Base-by-base conservation (phyloP, 1,140 invertebrate species). In the Zeugodacus cucurbitae region DNA sequence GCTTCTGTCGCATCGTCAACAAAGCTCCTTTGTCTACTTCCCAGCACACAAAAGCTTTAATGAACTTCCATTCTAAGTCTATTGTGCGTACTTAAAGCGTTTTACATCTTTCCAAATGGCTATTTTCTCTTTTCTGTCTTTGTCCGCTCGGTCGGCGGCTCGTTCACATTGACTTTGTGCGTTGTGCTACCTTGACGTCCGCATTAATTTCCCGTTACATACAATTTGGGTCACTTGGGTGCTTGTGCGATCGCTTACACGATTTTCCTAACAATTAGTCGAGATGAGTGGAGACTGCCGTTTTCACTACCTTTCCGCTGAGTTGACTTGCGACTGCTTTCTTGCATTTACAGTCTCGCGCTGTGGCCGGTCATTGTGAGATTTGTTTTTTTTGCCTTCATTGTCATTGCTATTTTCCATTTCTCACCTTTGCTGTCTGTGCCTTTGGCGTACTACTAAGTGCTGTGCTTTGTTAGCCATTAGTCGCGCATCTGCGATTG, bases 151-250 rank as follows among this genome's bases (percentile, higher is more conserved):
- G 58, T 17, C 8, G 26, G n/a, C 41, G 0, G 41, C 37, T 82
- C 22, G 58, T 62, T 22, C 22, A 62, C 26, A 26, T 62, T 62
- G 58, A 62, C 58, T 62, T 62, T 62, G 58, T 62, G 22, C 58
- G 48, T 54, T n/a, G 58, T 62, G 58, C 58, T 58, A 86, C 57
- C 85, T 86, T 86, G 85, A 59, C 59, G 57, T 29, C 29, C 0
- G 29, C 34, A 86, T 86, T 86, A 86, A 86, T 86, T 86, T 86
- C 85, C 78, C 34, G 57, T 58, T 59, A n/a, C 57, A 86, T 34
- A 17, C 11, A 86, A 86, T 86, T 58, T 86, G 26, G 85, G 85
- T 86, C 85, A 86, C 44, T 59, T 26, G 85, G 85, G 29, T 86
- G 29, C 54, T 59, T 59, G 20, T 86, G 85, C 29, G 85, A 86